Base-by-base conservation (phyloP, 2,113 vertebrate genomes). In the Macquaria ambigua region DNA sequence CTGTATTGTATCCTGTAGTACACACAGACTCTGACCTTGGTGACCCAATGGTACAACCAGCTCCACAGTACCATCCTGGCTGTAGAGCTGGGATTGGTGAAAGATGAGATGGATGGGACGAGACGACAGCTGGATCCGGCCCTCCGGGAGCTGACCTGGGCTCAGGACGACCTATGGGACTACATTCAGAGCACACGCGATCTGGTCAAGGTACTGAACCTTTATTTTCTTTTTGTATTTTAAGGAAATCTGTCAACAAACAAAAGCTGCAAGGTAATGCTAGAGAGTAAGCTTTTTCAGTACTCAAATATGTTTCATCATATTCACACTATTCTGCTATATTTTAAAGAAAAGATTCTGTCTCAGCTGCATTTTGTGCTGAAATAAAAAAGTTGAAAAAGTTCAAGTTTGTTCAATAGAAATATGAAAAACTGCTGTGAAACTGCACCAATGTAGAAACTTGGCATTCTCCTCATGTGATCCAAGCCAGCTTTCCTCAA, bases 11-110 rank as follows among this genome's bases (percentile, higher is more conserved):
- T 76, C 16, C 12, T 84, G 53, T 56, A 97, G 96, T 93, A 92
- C 86, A 91, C 89, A 75, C 94, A 89, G 83, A 96, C 93, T 39
- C 90, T 96, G 87, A 91, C 89, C 81, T 85, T 93, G 91, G 90
- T 96, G 88, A 87, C 86, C 73, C 93, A 96, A 23, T 94, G 93
- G 91, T 95, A 95, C 87, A 95, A 96, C 88, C 93, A 94, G 53
- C 89, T 96, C 56, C 67, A 89, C 81, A 94, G 92, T 64, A 96
- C 90, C 1, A 74, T 96, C 59, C 90, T 96, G 63, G 77, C 92
- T 55, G 96, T 95, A 39, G 95, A 96, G 88, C 59, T 81, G 80
- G 87, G 85, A 63, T 77, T 95, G 75, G 83, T 94, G 18, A 89
- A 92, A 72, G 77, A 87, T 11, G 92, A 96, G 74, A 90, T 94